Base-by-base conservation (phyloP, 2,888 invertebrate species). In the Dioctria linearis region DNA sequence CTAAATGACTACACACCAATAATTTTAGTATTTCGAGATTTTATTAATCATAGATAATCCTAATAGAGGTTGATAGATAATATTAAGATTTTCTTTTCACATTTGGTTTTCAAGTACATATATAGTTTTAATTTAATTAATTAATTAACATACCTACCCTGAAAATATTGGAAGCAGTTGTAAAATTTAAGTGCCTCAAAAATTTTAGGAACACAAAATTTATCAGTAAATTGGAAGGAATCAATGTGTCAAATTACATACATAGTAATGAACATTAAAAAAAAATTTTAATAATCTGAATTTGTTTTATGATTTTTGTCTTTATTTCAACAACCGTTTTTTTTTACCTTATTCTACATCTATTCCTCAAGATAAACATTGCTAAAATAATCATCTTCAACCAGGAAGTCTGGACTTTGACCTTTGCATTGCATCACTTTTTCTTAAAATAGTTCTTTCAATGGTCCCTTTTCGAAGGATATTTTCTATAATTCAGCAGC, bases 151-250 rank as follows among this genome's bases (percentile, higher is more conserved):
- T 43, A 43, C n/a, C 25, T 25, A 25, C 25, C 25, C 25, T 25
- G 25, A 43, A 63, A 63, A 37, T 76, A 63, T 76, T 76, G 43
- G 63, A 75, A 46, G 46, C 37, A 46, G 63, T 63, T 63, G 76
- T 76, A 76, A 76, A 76, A 63, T 76, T 63, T 76, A 76, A 76
- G 76, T 76, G 76, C 76, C 76, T 76, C 76, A 76, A 76, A 61
- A 5, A 49, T 51, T 57, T 57, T 76, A 76, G 63, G 61, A 76
- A 63, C 61, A 76, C 43, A 43, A 43, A 76, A 76, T 49, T 49
- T 63, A 63, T 63, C 63, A 76, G 46, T 63, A 63, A 42, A 59
- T 42, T 75, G 51, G 49, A 75, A 75, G 73, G 40, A 75, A 75
- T 75, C 73, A 75, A 76, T 76, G 76, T 76, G 76, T 76, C 76